Evolutionary conservation across 2,113 vertebrate genomes (phyloP).

Genomic region (Neodontobutis hainanensis): DNA sequence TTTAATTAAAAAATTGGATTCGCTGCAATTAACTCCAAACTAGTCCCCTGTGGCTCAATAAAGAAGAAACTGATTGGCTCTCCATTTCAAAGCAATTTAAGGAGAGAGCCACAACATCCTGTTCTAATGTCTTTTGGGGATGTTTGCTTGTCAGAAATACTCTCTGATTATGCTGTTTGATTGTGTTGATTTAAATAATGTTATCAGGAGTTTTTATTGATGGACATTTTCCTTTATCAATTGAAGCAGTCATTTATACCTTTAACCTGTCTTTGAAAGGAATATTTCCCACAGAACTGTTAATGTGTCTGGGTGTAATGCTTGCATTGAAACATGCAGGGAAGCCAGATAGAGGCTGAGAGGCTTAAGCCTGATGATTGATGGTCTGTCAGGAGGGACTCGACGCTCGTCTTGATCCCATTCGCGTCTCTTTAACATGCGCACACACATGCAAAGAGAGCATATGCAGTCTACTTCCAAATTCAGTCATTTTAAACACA

Average conservation of each 20-base stretch:
- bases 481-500: not conserved
- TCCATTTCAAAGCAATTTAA: conserved; percentile 62
- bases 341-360: conserved; percentile 86
- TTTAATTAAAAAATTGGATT: conserved; percentile 81
- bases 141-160: conserved; percentile 42
- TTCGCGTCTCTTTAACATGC: conserved; percentile 50
- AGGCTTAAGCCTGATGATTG: conserved; percentile 90
- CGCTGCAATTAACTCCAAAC: conserved; percentile 78
- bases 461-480: not conserved
- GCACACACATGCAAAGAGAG: not conserved
- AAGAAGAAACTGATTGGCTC: conserved; percentile 61
- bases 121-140: conserved; percentile 49
- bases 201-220: conserved; percentile 17
- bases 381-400: conserved; percentile 94
- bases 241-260: conserved; percentile 52
- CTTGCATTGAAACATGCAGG: conserved; percentile 61
- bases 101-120: conserved; percentile 46
- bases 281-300: conserved; percentile 47
- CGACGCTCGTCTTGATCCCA: conserved; percentile 87
- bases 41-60: conserved; percentile 67
- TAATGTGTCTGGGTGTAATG: conserved; percentile 40
- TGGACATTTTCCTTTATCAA: conserved; percentile 47
- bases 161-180: conserved; percentile 20
- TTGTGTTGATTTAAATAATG: conserved; percentile 17
- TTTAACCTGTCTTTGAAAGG: conserved; percentile 44